A percentile compares a stretch with the other conserved stretches of the same genome.
These are phyloP conservation scores for Eospalax fontanierii DNA, from an alignment of 2,797 vertebrate species.

Conservation along the genomic window DNA sequence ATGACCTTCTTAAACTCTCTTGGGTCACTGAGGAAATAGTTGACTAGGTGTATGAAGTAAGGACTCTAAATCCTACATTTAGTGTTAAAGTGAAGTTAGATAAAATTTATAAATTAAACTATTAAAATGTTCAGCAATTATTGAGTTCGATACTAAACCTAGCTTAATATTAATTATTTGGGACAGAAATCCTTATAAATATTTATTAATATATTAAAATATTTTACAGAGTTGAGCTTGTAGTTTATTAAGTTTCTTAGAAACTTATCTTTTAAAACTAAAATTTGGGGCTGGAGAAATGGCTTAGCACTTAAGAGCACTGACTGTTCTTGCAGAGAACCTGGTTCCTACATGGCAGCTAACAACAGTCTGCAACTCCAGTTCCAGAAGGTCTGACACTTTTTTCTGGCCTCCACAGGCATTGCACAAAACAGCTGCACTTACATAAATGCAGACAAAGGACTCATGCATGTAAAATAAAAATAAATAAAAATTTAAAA, in stretches of 20 bases:
- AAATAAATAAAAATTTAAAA: not conserved
- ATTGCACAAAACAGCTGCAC: not conserved
- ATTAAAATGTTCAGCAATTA: constrained; percentile 58
- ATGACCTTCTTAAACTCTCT: constrained; percentile 73
- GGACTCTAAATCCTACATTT: constrained; percentile 58
- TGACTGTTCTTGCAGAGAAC: not conserved
- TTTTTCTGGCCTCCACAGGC: not conserved
- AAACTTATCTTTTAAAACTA: constrained; percentile 56
- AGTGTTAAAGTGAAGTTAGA: constrained; percentile 62
- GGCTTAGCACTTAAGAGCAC: not conserved
- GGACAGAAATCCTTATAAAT: constrained; percentile 50
- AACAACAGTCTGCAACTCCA: no score
- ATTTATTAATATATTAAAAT: not conserved
- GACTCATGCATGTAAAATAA: not conserved
- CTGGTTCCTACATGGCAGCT: not conserved
- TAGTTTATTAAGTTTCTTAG: constrained; percentile 48
- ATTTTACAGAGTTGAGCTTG: constrained; percentile 31
- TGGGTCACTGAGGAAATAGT: constrained; percentile 74
- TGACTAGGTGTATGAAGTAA: constrained; percentile 68
- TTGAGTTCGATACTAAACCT: constrained; percentile 1
- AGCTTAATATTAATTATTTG: constrained; percentile 52
- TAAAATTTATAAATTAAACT: constrained; percentile 10
- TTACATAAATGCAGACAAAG: not conserved
- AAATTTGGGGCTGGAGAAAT: not conserved
- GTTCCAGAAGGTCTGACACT: no score